These are phyloP conservation scores for Notamacropus eugenii DNA, from an alignment of 2,797 vertebrate genomes.

Conservation along the genomic window DNA sequence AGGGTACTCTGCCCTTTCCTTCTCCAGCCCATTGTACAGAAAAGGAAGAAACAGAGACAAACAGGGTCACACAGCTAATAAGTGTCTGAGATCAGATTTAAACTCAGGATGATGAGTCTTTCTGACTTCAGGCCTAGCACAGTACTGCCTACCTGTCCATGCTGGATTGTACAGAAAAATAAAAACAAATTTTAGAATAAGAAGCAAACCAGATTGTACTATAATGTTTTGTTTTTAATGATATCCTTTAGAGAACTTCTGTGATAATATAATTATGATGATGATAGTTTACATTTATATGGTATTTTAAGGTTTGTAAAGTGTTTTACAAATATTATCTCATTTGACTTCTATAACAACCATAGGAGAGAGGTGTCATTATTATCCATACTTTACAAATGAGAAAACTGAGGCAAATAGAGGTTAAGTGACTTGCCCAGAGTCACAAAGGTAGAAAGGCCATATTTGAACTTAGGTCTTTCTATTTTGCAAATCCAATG, in stretches of 20 bases:
- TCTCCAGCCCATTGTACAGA: neutral
- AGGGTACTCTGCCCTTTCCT: neutral
- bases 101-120: too few relatives aligned
- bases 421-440: neutral
- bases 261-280: neutral
- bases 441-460: neutral
- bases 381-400: neutral
- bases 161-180: neutral
- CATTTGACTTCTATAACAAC: neutral
- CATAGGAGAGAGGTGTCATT: neutral
- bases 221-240: neutral
- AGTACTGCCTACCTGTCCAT: neutral
- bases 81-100: neutral
- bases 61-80: neutral
- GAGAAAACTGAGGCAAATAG: neutral
- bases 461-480: neutral
- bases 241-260: neutral
- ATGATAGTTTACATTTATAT: neutral
- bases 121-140: too few relatives aligned
- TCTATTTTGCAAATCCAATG: neutral
- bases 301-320: neutral
- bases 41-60: neutral
- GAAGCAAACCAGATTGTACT: neutral
- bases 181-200: conserved; percentile 14
- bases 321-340: neutral